Evolutionary conservation across 2,888 invertebrate species (phyloP).

Genomic region (Lasioglossum zephyrum): DNA sequence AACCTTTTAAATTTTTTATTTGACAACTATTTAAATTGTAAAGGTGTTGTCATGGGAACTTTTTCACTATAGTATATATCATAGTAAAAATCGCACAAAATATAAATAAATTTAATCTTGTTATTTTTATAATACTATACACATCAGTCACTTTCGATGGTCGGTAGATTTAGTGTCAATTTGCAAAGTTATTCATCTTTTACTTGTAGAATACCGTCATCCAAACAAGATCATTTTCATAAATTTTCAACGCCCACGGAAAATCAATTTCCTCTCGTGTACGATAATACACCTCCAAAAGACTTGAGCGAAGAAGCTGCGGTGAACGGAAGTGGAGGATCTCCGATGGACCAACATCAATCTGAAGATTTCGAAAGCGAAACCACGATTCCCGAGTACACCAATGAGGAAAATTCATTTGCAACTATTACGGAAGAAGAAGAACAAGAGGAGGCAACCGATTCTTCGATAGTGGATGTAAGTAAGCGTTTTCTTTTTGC

Average conservation of each 20-base stretch:
- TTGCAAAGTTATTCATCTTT: background rate
- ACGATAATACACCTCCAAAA: conserved; percentile 9
- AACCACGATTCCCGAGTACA: background rate
- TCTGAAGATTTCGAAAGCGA: background rate
- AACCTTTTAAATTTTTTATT: too few relatives aligned
- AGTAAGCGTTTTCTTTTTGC: background rate
- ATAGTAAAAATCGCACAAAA: too few relatives aligned
- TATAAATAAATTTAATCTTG: too few relatives aligned
- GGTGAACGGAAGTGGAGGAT: conserved; percentile 12
- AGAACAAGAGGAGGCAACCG: conserved; percentile 1
- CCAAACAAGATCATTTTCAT: conserved; percentile 50
- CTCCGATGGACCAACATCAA: background rate
- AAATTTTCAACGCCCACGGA: conserved; percentile 32
- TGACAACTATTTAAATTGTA: too few relatives aligned
- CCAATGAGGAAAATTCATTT: background rate
- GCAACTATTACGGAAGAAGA: background rate
- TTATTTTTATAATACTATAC: too few relatives aligned
- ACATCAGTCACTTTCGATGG: too few relatives aligned
- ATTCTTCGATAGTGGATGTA: conserved; percentile 18
- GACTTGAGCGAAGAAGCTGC: background rate
- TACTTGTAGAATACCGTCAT: conserved; percentile 56
- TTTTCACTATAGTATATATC: too few relatives aligned
- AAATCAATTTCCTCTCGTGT: conserved; percentile 20
- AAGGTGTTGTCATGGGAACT: too few relatives aligned
- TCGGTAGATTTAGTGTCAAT: background rate